Evolutionary conservation across 2,888 invertebrate genomes (phyloP), one percentile per base, ranked within the genome.

Genomic region (Phalangium opilio): DNA sequence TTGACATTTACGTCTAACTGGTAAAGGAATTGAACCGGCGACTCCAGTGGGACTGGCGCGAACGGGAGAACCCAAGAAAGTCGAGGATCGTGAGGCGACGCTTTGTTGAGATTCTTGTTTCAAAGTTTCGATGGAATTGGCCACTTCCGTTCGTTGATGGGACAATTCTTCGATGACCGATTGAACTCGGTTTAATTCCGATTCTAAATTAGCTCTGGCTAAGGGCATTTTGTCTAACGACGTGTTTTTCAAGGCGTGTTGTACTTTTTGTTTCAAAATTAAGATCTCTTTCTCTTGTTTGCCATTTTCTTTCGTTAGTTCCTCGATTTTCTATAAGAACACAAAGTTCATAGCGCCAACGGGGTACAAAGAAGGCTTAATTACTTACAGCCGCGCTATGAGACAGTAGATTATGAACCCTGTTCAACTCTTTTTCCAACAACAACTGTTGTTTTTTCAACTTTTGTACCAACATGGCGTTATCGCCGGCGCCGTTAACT

Each of bases 341-440:
- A 27, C 4, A 27, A 8, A 27, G 4, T 27, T 27, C 4, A 27
- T 4, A 27, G 27, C n/a, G n/a, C n/a, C n/a, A n/a, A n/a, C n/a
- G n/a, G n/a, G n/a, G n/a, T n/a, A n/a, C n/a, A n/a, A n/a, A n/a
- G n/a, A n/a, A n/a, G n/a, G n/a, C n/a, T n/a, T n/a, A n/a, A n/a
- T n/a, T n/a, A 71, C 70, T 72, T 75, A 84, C 84, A 79, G 86
- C 86, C 60, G 87, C 87, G 73, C 87, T 85, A 70, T 85, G 82
- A 55, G 87, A 86, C 61, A 90, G 69, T 70, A 87, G 77, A 53
- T 81, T 78, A 66, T 86, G 80, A 48, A 89, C 85, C 50, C 83
- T 73, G 55, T 82, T 80, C 53, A 90, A 67, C 65, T 90, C 89
- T 50, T 79, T 74, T 65, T 83, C 82, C 49, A 83, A 65, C 44